These are phyloP conservation scores for Taxidea taxus DNA, from an alignment of 2,113 vertebrate genomes.

Conservation along the genomic window DNA sequence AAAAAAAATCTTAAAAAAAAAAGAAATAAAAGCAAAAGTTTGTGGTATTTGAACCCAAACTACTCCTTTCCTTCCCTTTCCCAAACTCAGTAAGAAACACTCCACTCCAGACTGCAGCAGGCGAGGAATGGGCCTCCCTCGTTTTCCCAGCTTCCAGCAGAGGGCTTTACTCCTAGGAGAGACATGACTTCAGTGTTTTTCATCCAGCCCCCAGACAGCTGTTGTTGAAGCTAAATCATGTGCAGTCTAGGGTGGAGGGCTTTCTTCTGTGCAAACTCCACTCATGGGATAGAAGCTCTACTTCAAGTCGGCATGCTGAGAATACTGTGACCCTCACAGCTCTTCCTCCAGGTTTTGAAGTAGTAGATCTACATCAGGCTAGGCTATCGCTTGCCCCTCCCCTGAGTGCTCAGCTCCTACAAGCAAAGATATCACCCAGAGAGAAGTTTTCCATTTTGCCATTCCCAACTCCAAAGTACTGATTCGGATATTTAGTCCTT, in stretches of 20 bases:
- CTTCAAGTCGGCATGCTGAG: background rate
- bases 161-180: background rate
- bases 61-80: too few relatives aligned
- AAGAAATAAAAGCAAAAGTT: background rate
- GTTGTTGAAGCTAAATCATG: background rate
- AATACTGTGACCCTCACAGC: rapidly evolving
- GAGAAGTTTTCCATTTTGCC: background rate
- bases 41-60: background rate
- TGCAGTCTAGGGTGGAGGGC: background rate
- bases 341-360: background rate
- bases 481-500: background rate
- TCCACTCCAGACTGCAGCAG: too few relatives aligned
- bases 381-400: rapidly evolving
- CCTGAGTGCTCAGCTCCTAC: background rate
- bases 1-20: too few relatives aligned
- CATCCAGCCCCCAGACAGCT: background rate
- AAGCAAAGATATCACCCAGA: background rate
- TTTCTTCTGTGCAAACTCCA: background rate
- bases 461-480: background rate
- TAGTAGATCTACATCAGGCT: rapidly evolving
- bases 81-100: background rate
- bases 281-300: background rate
- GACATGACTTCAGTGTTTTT: background rate
- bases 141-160: background rate
- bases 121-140: background rate